Base-by-base conservation (phyloP, 2,888 invertebrate genomes). In the Watsonalla cultraria region DNA sequence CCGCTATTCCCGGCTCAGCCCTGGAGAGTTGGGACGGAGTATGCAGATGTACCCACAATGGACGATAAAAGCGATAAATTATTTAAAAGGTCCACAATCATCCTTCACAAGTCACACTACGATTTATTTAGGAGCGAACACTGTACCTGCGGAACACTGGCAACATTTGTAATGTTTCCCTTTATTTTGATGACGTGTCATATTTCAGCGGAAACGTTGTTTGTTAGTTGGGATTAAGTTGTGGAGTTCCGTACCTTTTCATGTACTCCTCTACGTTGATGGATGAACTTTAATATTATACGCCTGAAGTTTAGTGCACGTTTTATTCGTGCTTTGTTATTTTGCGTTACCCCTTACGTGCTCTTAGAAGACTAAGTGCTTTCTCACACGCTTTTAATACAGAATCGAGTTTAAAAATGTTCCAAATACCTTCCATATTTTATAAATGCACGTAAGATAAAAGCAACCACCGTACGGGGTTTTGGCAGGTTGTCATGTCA, bases 41-140 rank as follows among this genome's bases (percentile, higher is more conserved):
- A 55, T 48, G 58, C 50, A 55, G 58, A 55, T 52, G 52, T 51
- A 51, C 47, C 46, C 54, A 54, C 59, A 57, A 64, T 56, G 63
- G 61, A 56, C 65, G 59, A 65, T 68, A 66, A 69, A 68, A 70
- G 57, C 61, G 59, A 52, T 72, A 68, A 74, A 75, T 75, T 69
- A 75, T 77, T 75, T 74, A 74, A 74, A 74, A 67, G 68, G 65
- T 54, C 57, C 59, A 58, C 60, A 59, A 56, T 46, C 42, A 8
- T 15, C n/a, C 46, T 42, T 47, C 9, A 48, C 37, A n/a, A 33
- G 42, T 14, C 14, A 11, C 46, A 51, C 8, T 37, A 15, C 51
- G 35, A 45, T 37, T 51, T 45, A 45, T 34, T 33, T 46, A 33
- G 11, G 42, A 8, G 11, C 5, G 11, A 42, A 42, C 8, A 5